Conservation (phyloP, 2,797 vertebrate species). For the Enteromius argenteus region DNA sequence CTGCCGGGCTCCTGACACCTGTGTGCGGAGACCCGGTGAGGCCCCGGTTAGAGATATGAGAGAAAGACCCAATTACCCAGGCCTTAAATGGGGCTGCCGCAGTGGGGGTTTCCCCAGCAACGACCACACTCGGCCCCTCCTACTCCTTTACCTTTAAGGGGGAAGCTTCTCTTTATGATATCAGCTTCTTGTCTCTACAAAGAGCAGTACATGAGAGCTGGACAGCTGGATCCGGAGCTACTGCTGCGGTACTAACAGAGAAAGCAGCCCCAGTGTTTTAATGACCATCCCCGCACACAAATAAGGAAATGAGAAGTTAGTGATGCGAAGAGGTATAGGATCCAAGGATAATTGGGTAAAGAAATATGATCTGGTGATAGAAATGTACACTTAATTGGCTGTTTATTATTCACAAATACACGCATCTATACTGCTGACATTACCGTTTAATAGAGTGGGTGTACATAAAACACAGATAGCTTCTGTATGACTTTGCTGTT, state of each 20-base stretch:
- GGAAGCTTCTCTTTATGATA: constrained; percentile 69
- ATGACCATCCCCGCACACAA: constrained; percentile 44
- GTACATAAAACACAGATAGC: constrained; percentile 35
- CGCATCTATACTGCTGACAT: not conserved
- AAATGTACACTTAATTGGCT: constrained; percentile 37
- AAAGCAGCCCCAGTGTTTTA: constrained; percentile 46
- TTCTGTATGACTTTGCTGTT: not conserved
- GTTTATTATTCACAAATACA: constrained; percentile 34
- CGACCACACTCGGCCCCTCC: constrained; percentile 59
- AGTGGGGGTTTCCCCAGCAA: constrained; percentile 78
- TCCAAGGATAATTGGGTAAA: constrained; percentile 19
- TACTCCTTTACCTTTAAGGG: constrained; percentile 44
- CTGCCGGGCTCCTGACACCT: constrained; percentile 73
- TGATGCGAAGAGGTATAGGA: constrained; percentile 23
- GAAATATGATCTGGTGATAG: constrained; percentile 15
- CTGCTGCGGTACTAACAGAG: constrained; percentile 49
- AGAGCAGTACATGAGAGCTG: constrained; percentile 65
- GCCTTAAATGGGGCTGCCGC: constrained; percentile 76
- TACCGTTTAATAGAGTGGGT: constrained; percentile 2
- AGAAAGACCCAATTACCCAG: constrained; percentile 81
- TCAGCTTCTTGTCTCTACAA: constrained; percentile 73
- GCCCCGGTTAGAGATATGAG: constrained; percentile 75
- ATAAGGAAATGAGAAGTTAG: constrained; percentile 43
- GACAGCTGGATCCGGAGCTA: constrained; percentile 54
- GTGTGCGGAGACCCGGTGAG: constrained; percentile 56